Conservation (phyloP, 2,797 vertebrate genomes). For the Smutsia temminckii region DNA sequence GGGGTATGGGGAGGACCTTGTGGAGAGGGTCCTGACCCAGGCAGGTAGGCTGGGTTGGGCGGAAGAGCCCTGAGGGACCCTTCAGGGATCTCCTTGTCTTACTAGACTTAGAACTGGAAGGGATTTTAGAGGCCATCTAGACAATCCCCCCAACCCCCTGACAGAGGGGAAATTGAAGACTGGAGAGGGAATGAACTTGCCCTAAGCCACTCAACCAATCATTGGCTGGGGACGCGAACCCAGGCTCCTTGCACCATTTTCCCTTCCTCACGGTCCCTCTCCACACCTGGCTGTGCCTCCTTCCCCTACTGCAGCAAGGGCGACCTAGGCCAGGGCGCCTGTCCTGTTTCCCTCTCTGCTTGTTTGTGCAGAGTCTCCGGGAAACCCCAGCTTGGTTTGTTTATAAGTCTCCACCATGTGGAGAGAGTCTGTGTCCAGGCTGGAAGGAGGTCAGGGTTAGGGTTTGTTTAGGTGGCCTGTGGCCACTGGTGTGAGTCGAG, state of each 20-base stretch:
- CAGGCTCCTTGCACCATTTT: not conserved
- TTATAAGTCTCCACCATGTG: slow-evolving; percentile 27
- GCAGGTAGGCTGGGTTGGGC: not conserved
- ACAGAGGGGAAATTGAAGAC: not conserved
- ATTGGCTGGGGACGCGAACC: not conserved
- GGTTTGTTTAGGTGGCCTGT: slow-evolving; percentile 74
- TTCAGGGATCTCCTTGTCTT: not conserved
- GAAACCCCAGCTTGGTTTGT: slow-evolving; percentile 58
- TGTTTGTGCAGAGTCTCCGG: slow-evolving; percentile 42
- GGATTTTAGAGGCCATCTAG: not conserved
- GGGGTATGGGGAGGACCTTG: not conserved
- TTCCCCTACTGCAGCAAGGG: not conserved
- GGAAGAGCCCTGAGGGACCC: not conserved
- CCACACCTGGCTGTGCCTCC: not conserved
- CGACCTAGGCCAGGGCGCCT: not conserved
- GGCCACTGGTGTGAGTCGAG: slow-evolving; percentile 60
- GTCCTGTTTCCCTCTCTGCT: not conserved
- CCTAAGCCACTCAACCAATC: not conserved
- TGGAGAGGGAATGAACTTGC: not conserved
- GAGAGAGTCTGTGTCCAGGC: slow-evolving; percentile 52
- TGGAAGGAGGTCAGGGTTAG: slow-evolving; percentile 51
- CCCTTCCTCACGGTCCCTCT: not conserved
- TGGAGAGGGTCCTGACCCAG: not conserved
- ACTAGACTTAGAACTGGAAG: not conserved
- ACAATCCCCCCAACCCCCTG: not conserved